These are phyloP conservation scores for Lepeophtheirus salmonis DNA, from an alignment of 1,140 invertebrate species.

Conservation along the genomic window DNA sequence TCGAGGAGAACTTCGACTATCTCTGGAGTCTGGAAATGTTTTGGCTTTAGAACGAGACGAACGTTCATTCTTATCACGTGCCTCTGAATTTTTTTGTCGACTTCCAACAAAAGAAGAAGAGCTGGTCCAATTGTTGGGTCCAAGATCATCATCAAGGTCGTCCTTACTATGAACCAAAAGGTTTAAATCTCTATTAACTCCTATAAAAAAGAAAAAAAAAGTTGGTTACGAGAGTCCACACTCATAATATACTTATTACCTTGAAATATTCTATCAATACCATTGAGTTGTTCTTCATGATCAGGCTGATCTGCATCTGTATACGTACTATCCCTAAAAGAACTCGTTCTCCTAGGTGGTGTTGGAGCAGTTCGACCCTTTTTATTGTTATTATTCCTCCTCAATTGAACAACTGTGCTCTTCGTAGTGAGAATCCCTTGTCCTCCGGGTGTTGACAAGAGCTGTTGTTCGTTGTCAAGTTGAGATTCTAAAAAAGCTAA, in stretches of 20 bases:
- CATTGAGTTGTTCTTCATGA: constrained; percentile 42
- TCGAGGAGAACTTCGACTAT: background rate
- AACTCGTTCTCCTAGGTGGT: constrained; percentile 77
- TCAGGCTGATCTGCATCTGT: constrained; percentile 35
- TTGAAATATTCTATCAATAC: constrained; percentile 43
- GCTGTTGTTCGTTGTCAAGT: background rate
- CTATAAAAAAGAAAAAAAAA: background rate
- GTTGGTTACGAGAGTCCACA: constrained; percentile 20
- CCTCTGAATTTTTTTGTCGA: background rate
- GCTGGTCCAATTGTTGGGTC: constrained; percentile 4
- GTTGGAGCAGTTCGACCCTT: constrained; percentile 82
- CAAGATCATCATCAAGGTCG: constrained; percentile 14
- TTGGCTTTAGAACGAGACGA: constrained; percentile 4
- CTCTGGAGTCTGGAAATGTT: background rate
- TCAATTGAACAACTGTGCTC: constrained; percentile 50
- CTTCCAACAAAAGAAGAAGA: background rate
- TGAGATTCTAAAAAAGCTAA: background rate
- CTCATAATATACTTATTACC: constrained; percentile 27
- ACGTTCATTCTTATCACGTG: background rate
- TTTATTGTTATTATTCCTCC: constrained; percentile 33
- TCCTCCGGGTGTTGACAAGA: background rate
- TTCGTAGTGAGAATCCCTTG: constrained; percentile 28
- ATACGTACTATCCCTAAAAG: constrained; percentile 44
- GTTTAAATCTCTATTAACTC: constrained; percentile 1
- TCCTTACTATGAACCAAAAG: constrained; percentile 23